A percentile compares a stretch with the other conserved stretches of the same genome.
Conservation (phyloP, 2,113 vertebrate species). For the Poeciliopsis turrubarensis region DNA sequence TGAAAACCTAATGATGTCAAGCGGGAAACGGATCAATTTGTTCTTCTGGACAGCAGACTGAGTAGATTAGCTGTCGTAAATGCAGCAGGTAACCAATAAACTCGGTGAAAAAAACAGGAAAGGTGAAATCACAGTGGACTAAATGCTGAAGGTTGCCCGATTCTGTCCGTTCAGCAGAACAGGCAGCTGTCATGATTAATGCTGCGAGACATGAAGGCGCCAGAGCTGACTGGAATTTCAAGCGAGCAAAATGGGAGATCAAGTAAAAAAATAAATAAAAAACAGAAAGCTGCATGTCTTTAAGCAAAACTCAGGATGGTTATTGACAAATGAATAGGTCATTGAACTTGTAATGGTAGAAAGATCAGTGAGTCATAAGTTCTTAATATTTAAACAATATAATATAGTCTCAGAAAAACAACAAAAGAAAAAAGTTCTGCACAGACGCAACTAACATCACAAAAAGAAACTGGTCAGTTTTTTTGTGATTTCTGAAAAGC, state of each 20-base stretch:
- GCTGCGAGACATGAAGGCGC: conserved; percentile 34
- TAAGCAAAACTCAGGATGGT: background rate
- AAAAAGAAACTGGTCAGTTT: too few relatives aligned
- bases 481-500: too few relatives aligned
- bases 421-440: too few relatives aligned
- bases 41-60: conserved; percentile 1
- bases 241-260: background rate
- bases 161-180: conserved; percentile 51
- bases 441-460: too few relatives aligned
- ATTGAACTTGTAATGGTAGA: background rate
- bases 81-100: background rate
- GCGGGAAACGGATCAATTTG: background rate
- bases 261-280: background rate
- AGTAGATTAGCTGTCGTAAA: background rate
- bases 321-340: background rate
- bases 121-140: conserved; percentile 6
- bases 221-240: conserved; percentile 34
- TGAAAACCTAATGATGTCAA: conserved; percentile 11
- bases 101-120: background rate
- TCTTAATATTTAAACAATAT: too few relatives aligned
- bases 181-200: conserved; percentile 50
- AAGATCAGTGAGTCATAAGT: background rate
- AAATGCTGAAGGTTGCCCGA: conserved; percentile 33
- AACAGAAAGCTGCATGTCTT: background rate
- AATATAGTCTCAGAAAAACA: too few relatives aligned